Evolutionary conservation across 2,797 vertebrate species (phyloP).

Genomic region (Adelosebastes latens): DNA sequence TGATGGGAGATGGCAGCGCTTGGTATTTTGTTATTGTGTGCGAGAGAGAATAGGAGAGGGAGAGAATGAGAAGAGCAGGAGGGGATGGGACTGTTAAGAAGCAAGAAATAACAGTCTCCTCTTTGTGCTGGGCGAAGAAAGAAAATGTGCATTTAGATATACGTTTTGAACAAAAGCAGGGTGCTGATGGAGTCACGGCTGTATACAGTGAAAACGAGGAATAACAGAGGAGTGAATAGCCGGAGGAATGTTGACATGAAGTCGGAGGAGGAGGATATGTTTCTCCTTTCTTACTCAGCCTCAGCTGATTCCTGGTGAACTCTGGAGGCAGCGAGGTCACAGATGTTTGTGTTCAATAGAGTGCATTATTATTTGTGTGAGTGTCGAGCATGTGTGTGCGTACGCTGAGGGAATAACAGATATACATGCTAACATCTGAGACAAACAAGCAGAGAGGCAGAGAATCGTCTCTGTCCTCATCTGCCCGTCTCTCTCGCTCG

Average conservation of each 20-base stretch:
- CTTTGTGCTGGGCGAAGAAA: slow-evolving; percentile 54
- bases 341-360: slow-evolving; percentile 52
- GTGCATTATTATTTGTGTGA: slow-evolving; percentile 37
- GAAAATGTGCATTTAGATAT: slow-evolving; percentile 45
- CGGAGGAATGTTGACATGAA: slow-evolving; percentile 46
- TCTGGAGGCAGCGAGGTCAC: slow-evolving; percentile 64
- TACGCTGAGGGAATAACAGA: slow-evolving; percentile 33
- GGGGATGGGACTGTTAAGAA: slow-evolving; percentile 58
- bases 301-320: slow-evolving; percentile 66
- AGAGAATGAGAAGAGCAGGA: slow-evolving; percentile 48
- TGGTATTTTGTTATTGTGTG: slow-evolving; percentile 73
- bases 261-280: slow-evolving; percentile 43
- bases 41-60: slow-evolving; percentile 17
- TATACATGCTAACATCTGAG: slow-evolving; percentile 44
- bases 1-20: slow-evolving; percentile 75
- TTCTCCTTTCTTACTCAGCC: slow-evolving; percentile 61
- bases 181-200: slow-evolving; percentile 29
- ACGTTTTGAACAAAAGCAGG: slow-evolving; percentile 30
- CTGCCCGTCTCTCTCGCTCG: slow-evolving; percentile 10
- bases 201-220: background rate
- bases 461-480: slow-evolving; percentile 28
- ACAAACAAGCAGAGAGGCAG: slow-evolving; percentile 18
- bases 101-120: slow-evolving; percentile 56
- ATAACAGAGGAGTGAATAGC: slow-evolving; percentile 36
- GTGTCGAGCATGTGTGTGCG: slow-evolving; percentile 24